Evolutionary conservation across 2,797 vertebrate genomes (phyloP), one percentile per base, ranked within the genome.

Genomic region (Lacerta bilineata): DNA sequence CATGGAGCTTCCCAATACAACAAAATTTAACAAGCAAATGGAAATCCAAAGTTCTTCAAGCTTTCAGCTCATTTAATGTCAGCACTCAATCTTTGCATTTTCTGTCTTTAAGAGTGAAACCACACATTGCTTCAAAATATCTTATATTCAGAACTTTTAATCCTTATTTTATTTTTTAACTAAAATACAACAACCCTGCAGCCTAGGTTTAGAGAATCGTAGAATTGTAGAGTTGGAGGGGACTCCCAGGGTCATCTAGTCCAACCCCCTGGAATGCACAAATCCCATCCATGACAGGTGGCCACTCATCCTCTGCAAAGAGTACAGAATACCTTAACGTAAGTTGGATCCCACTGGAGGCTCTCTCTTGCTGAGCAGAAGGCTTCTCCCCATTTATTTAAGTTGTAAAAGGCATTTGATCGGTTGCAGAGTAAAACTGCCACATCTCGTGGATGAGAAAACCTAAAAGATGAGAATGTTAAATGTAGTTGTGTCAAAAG

Each of bases 351-450:
- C 90, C 94, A 96, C 0, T 27, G 86, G 17, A 97, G 93, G 89
- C 96, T 96, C 39, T 96, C 91, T 15, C 87, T 87, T 86, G 97
- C 97, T 25, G 95, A 93, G 18, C 27, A 0, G 25, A 88, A 86
- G 0, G 97, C 96, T 68, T 97, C 96, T 0, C 74, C 87, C 97
- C 97, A 97, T 84, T 95, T 97, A 25, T 93, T 89, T 8, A 97
- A 95, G 84, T 59, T 95, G 91, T 95, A 97, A 89, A 97, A 93
- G 1, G 96, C 96, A 46, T 95, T 96, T 83, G 97, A 97, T 88
- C 95, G 97, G 91, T 97, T 97, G 94, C 96, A 97, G 55, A 96
- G 82, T 15, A 97, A 83, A 84, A 97, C 94, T 59, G 97, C 96
- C 90, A 97, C 78, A 18, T 97, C 97, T 71, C 43, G 94, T 2